Conservation (phyloP, 2,888 invertebrate genomes). For the Tipula lateralis region DNA sequence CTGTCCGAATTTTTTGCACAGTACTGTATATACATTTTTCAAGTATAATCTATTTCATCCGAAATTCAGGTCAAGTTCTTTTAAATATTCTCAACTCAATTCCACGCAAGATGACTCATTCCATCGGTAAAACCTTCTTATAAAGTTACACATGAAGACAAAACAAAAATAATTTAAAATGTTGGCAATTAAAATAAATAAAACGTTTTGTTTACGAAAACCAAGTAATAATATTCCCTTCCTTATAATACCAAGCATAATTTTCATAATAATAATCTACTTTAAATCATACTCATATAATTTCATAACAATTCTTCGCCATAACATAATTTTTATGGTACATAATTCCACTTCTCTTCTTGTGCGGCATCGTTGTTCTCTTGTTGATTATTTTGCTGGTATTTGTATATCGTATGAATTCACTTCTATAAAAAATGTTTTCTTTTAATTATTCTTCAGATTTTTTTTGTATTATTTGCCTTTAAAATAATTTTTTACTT, state of each 20-base stretch:
- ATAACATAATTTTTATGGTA: not conserved
- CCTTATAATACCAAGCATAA: not conserved
- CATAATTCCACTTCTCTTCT: not conserved
- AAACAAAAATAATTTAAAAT: not conserved
- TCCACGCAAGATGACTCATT: not conserved
- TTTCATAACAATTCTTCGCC: not conserved
- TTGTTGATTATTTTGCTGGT: not conserved
- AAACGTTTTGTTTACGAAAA: not conserved
- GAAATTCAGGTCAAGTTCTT: not conserved
- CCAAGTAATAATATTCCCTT: not conserved
- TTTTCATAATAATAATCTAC: not conserved
- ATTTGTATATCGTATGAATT: not conserved
- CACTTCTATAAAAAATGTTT: not conserved
- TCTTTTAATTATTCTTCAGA: constrained; percentile 5
- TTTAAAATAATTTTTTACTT: not conserved
- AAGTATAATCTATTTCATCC: not conserved
- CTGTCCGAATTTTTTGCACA: too few species aligned
- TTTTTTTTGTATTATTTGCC: not conserved
- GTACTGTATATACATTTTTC: not conserved
- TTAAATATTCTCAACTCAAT: not conserved
- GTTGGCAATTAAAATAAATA: constrained; percentile 11
- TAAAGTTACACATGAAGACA: not conserved
- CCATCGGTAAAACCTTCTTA: not conserved
- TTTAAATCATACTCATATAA: not conserved
- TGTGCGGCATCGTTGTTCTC: not conserved